Conservation (phyloP, 2,888 invertebrate species). For the Ischnura elegans region DNA sequence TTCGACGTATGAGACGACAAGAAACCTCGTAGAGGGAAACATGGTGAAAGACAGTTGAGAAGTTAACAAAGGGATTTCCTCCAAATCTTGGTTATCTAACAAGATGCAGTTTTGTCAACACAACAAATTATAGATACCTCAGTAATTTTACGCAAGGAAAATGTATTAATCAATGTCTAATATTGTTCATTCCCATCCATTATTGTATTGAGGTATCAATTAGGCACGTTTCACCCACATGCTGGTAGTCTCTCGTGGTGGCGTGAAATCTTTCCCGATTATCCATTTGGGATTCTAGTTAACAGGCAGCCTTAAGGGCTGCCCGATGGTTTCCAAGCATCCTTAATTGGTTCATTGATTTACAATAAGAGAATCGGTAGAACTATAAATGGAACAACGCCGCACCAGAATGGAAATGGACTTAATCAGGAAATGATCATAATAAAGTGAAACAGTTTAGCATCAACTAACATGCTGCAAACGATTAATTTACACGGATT, state of each 20-base stretch:
- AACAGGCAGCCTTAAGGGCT: not conserved
- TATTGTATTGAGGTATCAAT: no score
- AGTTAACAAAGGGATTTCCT: conserved; percentile 37
- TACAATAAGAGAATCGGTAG: not conserved
- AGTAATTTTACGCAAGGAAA: not conserved
- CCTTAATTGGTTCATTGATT: not conserved
- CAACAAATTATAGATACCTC: conserved; percentile 36
- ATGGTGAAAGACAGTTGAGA: not conserved
- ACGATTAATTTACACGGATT: no score
- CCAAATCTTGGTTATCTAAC: not conserved
- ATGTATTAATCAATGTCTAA: no score
- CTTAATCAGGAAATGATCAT: no score
- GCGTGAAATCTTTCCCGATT: conserved; percentile 4
- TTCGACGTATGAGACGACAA: not conserved
- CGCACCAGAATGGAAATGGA: not conserved
- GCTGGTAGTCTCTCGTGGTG: not conserved
- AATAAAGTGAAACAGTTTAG: no score
- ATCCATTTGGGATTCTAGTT: not conserved
- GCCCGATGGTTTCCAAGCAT: not conserved
- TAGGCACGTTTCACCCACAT: not conserved
- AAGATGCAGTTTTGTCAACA: not conserved
- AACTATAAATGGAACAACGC: not conserved
- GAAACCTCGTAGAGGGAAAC: not conserved
- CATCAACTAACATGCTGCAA: no score
- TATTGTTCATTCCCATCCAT: not conserved